Percentiles rank a stretch among this genome's conserved stretches.
phyloP scores from a whole-genome alignment of 2,888 invertebrate species.

The Diabrotica balteata region DNA sequence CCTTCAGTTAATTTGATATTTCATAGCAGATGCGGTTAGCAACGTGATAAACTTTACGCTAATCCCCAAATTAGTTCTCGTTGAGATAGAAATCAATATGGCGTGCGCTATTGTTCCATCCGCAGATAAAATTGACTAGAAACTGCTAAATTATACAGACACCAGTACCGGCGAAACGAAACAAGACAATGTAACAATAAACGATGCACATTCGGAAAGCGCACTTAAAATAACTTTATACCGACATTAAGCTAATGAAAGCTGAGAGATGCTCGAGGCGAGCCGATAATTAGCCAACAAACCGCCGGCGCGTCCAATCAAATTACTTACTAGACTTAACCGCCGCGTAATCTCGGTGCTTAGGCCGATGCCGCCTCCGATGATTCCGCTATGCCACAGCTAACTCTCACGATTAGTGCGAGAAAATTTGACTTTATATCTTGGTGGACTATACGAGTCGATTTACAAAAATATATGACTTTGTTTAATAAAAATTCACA shows the following conservation, averaged over 20 bases:
- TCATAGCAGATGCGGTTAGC: neutral
- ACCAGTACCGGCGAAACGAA: conserved; percentile 15
- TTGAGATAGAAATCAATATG: conserved; percentile 10
- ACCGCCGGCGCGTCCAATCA: conserved; percentile 55
- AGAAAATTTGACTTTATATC: too few species aligned
- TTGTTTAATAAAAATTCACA: too few species aligned
- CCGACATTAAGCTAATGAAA: conserved; percentile 55
- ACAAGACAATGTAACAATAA: conserved; percentile 36
- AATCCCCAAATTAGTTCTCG: conserved; percentile 23
- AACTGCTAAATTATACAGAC: conserved; percentile 18
- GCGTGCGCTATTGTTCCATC: neutral
- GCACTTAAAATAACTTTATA: conserved; percentile 36
- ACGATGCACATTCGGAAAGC: conserved; percentile 34
- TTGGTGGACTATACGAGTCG: too few species aligned
- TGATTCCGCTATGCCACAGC: conserved; percentile 5
- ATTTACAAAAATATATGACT: too few species aligned
- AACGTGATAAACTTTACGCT: conserved; percentile 21
- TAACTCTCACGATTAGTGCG: conserved; percentile 18
- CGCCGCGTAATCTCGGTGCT: conserved; percentile 56
- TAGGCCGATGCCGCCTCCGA: conserved; percentile 45
- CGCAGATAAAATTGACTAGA: conserved; percentile 19
- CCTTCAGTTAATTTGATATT: too few species aligned
- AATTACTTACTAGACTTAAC: conserved; percentile 59
- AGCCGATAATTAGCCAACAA: conserved; percentile 59
- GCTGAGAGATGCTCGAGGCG: conserved; percentile 52